These are phyloP conservation scores for Percopsis transmontana DNA, from an alignment of 2,113 vertebrate species.

Conservation along the genomic window DNA sequence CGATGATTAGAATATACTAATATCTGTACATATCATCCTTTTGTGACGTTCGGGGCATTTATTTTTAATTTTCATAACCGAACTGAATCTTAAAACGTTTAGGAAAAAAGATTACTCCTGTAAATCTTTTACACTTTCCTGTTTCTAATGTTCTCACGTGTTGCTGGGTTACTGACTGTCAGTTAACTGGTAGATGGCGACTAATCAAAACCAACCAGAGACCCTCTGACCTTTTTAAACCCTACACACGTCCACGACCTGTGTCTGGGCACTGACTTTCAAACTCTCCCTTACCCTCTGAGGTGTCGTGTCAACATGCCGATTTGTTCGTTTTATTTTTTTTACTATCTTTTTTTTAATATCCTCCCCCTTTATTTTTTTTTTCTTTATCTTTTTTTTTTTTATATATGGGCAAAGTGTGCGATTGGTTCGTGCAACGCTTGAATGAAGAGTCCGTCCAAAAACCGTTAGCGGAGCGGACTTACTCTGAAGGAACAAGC, in stretches of 20 bases:
- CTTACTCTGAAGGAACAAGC: constrained; percentile 90
- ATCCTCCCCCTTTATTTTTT: constrained; percentile 36
- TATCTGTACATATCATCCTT: constrained; percentile 19
- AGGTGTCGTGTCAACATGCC: constrained; percentile 83
- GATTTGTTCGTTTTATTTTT: constrained; percentile 64
- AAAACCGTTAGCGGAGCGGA: constrained; percentile 87
- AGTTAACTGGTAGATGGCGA: constrained; percentile 12
- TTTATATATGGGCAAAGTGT: constrained; percentile 47
- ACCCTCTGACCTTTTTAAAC: constrained; percentile 37
- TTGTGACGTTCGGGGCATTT: constrained; percentile 40
- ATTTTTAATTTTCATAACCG: constrained; percentile 28
- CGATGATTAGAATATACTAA: constrained; percentile 29
- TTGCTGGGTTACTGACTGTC: constrained; percentile 12
- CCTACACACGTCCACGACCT: constrained; percentile 34
- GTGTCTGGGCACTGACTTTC: constrained; percentile 47
- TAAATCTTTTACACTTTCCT: constrained; percentile 35
- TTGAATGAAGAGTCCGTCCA: constrained; percentile 97
- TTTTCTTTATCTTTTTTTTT: constrained; percentile 4
- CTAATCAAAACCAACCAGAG: constrained; percentile 40
- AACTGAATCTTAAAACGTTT: constrained; percentile 11
- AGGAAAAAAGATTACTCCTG: constrained; percentile 11
- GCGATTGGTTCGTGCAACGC: constrained; percentile 68
- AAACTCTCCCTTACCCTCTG: constrained; percentile 54
- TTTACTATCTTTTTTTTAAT: constrained; percentile 1
- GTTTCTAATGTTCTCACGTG: constrained; percentile 11